These are phyloP conservation scores for Allolobophora icterica DNA, from an alignment of 2,888 invertebrate genomes.

Conservation along the genomic window DNA sequence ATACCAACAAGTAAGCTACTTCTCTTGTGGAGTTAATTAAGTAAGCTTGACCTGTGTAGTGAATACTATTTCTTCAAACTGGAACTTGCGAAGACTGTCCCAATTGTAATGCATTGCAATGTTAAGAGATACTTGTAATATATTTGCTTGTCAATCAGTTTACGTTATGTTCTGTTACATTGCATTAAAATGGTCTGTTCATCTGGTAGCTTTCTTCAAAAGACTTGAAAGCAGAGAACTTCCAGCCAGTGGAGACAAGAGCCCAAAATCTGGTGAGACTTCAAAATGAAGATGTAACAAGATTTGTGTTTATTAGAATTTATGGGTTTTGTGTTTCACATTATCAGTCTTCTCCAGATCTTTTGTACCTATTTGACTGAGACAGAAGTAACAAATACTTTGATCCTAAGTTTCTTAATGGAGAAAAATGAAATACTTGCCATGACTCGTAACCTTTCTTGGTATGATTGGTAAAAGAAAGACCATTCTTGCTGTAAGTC, in stretches of 20 bases:
- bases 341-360: neutral
- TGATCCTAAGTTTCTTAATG: neutral
- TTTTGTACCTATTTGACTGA: neutral
- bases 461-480: neutral
- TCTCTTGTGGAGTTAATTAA: too few species aligned
- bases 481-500: neutral
- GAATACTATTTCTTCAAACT: too few species aligned
- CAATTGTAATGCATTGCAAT: neutral
- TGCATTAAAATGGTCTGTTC: neutral
- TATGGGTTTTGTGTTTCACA: neutral
- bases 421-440: neutral
- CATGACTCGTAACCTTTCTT: neutral
- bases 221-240: neutral
- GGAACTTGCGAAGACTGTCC: neutral
- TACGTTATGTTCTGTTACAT: neutral
- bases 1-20: too few species aligned
- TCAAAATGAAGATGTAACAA: neutral
- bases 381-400: neutral
- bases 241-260: neutral
- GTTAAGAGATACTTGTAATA: neutral
- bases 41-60: too few species aligned
- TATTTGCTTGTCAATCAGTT: neutral
- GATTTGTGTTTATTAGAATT: neutral
- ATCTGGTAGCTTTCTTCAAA: neutral
- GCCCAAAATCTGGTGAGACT: conserved; percentile 11